phyloP scores from a whole-genome alignment of 2,113 vertebrate species.

The Mirounga angustirostris region DNA sequence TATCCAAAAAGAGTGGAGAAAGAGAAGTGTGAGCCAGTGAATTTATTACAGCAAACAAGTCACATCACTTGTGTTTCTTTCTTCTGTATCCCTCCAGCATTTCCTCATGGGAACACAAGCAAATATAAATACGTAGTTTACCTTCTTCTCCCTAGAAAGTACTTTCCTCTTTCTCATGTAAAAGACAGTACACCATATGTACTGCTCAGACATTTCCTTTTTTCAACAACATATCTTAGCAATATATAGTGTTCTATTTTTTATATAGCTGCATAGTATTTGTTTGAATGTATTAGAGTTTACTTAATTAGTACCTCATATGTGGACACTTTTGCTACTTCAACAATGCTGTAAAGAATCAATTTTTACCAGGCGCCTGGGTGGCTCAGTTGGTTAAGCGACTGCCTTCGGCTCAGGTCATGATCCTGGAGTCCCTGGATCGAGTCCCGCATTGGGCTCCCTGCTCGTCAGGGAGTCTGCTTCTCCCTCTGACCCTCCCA shows the following conservation, averaged over 20 bases:
- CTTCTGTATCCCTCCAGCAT: background rate
- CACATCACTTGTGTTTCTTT: background rate
- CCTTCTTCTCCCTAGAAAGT: background rate
- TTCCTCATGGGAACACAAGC: background rate
- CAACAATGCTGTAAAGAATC: background rate
- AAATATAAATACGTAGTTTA: background rate
- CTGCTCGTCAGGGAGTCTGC: too few species aligned
- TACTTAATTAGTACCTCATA: background rate
- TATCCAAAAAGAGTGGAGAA: background rate
- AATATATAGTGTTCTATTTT: background rate
- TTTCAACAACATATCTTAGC: background rate
- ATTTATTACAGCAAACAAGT: background rate
- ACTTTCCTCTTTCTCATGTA: background rate
- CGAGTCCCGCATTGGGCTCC: too few species aligned
- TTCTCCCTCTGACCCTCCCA: too few species aligned
- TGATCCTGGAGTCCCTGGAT: too few species aligned
- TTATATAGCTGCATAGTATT: background rate
- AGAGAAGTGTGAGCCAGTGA: background rate
- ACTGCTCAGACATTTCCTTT: background rate
- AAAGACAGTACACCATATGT: background rate
- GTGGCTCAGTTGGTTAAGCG: too few species aligned
- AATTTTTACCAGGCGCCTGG: background rate
- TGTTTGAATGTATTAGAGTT: background rate
- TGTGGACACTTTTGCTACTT: background rate
- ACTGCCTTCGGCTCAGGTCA: too few species aligned